Conservation (phyloP, 1,140 invertebrate species). For the Drosophila repleta region DNA sequence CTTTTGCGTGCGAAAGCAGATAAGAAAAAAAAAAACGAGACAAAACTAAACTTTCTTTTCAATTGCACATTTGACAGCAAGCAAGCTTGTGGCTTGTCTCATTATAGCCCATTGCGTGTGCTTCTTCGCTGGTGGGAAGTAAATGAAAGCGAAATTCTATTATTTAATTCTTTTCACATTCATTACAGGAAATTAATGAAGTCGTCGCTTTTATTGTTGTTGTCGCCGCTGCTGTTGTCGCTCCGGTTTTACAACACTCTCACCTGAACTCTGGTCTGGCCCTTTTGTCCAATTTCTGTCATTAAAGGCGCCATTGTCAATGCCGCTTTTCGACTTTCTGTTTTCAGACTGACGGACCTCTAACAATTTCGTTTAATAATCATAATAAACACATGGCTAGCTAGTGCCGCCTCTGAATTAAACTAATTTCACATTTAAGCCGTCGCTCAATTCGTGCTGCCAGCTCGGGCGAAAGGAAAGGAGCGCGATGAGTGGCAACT, state of each 20-base stretch:
- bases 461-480: conserved; percentile 8
- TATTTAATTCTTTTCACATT: conserved; percentile 83
- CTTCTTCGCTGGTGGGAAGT: conserved; percentile 62
- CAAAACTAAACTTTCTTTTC: conserved; percentile 78
- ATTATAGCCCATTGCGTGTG: conserved; percentile 51
- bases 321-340: conserved; percentile 65
- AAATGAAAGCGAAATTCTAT: conserved; percentile 83
- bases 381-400: conserved; percentile 37
- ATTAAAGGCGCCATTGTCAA: conserved; percentile 72
- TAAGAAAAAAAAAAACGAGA: conserved; percentile 17
- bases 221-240: conserved; percentile 13
- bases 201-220: conserved; percentile 10
- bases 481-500: conserved; percentile 50
- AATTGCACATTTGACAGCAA: conserved; percentile 69
- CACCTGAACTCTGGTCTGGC: conserved; percentile 53
- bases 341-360: conserved; percentile 43
- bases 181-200: conserved; percentile 78
- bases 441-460: conserved; percentile 26
- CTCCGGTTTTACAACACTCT: conserved; percentile 53
- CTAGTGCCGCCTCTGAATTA: conserved; percentile 15
- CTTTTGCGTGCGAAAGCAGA: conserved; percentile 4
- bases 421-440: conserved; percentile 35
- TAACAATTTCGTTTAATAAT: conserved; percentile 72
- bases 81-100: conserved; percentile 38
- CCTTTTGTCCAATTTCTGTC: conserved; percentile 75